Evolutionary conservation across 2,113 vertebrate species (phyloP).

Genomic region (Callipepla californica): DNA sequence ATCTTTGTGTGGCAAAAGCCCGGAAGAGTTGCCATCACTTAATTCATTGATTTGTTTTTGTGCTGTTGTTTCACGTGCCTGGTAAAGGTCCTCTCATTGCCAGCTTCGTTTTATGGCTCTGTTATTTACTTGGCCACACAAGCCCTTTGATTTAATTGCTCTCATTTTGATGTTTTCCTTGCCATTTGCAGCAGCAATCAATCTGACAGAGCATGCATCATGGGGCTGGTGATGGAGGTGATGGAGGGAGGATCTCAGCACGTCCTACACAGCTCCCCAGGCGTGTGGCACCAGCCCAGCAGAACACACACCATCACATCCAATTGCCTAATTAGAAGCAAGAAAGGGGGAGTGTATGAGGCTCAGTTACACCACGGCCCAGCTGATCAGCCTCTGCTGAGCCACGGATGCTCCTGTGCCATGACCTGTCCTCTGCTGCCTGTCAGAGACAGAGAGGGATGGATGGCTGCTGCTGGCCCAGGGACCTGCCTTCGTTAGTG

Average conservation of each 20-base stretch:
- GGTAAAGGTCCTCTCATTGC: neutral
- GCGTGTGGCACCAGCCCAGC: neutral
- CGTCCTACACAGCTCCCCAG: neutral
- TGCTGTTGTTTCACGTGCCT: neutral
- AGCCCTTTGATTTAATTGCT: neutral
- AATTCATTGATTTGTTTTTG: neutral
- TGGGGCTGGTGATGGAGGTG: neutral
- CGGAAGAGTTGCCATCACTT: neutral
- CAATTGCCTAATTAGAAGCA: neutral
- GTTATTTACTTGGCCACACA: neutral
- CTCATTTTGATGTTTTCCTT: neutral
- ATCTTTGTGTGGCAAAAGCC: neutral
- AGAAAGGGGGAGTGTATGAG: neutral
- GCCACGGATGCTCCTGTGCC: fast-evolving
- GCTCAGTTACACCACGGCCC: neutral
- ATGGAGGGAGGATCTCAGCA: neutral
- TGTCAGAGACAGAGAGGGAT: neutral
- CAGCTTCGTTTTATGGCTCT: constrained; percentile 5
- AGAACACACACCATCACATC: neutral
- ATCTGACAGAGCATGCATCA: neutral
- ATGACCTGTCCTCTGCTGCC: neutral
- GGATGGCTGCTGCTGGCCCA: fast-evolving
- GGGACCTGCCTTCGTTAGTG: neutral
- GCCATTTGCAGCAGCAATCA: neutral
- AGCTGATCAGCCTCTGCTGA: neutral